Base-by-base conservation (phyloP, 2,113 vertebrate genomes). In the Puntigrus tetrazona region DNA sequence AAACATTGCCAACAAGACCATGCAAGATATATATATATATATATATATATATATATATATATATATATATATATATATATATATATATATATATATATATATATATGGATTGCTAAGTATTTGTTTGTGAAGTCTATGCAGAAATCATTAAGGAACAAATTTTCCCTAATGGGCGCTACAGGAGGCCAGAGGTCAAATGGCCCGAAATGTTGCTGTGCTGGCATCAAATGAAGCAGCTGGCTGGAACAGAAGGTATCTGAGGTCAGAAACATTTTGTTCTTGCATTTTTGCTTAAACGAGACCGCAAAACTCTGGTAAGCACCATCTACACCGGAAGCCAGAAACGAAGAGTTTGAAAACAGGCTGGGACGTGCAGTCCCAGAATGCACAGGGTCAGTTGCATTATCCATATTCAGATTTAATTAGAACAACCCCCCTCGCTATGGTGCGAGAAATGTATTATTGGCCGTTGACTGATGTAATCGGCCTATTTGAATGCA, bases 391-490 rank as follows among this genome's bases (percentile, higher is more conserved):
- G 63, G 73, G 45, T 41, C 73, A 69, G 57, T 47, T 84, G 47
- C 63, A 65, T 78, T 11, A 69, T 65, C 79, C 22, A 27, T 73
- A 27, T 69, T 85, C 52, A 82, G 36, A 69, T 82, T 83, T 83
- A 86, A 85, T 87, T 87, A 63, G 70, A 65, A 82, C 43, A 61
- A 25, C n/a, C 74, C 41, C 84, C 41, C 57, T 84, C 74, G 65
- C 72, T 69, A 45, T 47, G 61, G 73, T 43, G 3, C 63, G n/a
- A 69, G 36, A 75, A 82, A 38, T 36, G 11, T 87, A 78, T 82
- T 82, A 87, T 82, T 78, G 73, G 78, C 34, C 63, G 43, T 81
- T 87, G 85, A 86, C 85, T 78, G 83, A 85, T 85, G 43, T 82
- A 85, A 87, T 61, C 81, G 73, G 61, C 47, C 72, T 73, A 82